Evolutionary conservation across 1,140 invertebrate genomes (phyloP).

Genomic region (Drosophila persimilis): DNA sequence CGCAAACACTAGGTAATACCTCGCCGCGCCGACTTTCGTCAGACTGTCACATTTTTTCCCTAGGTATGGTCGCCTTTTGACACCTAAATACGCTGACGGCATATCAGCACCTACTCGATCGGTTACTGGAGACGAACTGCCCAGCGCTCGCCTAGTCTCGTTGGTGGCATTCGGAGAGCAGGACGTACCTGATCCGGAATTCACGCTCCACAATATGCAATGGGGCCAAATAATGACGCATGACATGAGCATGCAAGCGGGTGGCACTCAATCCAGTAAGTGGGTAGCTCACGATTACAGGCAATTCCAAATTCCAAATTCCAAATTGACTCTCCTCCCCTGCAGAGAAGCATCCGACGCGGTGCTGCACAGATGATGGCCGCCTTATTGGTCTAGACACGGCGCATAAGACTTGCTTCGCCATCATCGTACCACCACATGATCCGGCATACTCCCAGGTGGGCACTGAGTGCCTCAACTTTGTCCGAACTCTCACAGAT

Average conservation of each 20-base stretch:
- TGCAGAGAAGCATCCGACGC: conserved; percentile 86
- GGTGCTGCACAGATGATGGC: conserved; percentile 89
- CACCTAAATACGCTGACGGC: conserved; percentile 91
- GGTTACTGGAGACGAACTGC: conserved; percentile 86
- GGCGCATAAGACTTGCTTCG: conserved; percentile 88
- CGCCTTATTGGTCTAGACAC: conserved; percentile 84
- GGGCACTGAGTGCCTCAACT: conserved; percentile 91
- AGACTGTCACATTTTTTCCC: neutral
- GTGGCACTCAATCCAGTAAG: conserved; percentile 89
- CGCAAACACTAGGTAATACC: conserved; percentile 84
- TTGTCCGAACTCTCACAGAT: conserved; percentile 91
- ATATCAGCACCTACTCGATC: conserved; percentile 87
- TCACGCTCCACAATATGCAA: conserved; percentile 91
- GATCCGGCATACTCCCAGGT: conserved; percentile 91
- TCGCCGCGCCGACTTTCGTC: no score
- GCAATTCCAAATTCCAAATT: neutral
- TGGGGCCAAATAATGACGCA: conserved; percentile 95
- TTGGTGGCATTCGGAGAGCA: conserved; percentile 87
- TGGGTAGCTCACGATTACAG: conserved; percentile 22
- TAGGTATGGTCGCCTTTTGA: conserved; percentile 89
- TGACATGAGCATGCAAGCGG: conserved; percentile 91
- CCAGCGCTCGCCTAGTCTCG: conserved; percentile 88
- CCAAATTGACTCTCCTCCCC: neutral
- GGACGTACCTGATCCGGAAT: conserved; percentile 88
- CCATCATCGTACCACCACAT: conserved; percentile 91